Evolutionary conservation across 64 coral and sea anemone genomes (phyloP), one percentile per base, ranked within the genome.

Genomic region (Actinia equina): DNA sequence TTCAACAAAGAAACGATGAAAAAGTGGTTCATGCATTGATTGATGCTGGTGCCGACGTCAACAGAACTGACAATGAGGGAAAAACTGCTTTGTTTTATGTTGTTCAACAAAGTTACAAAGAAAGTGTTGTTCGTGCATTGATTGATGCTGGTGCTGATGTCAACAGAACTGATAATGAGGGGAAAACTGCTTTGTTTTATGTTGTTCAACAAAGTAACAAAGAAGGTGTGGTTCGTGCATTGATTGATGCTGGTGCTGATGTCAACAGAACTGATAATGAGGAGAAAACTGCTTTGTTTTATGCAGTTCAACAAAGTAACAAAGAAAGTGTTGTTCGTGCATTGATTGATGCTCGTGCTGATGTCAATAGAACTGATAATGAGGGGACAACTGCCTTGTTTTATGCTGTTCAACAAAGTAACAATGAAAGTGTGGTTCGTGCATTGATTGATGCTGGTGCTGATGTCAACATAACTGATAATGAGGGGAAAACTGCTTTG

Each of bases 181-280:
- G n/a, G n/a, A n/a, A n/a, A n/a, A n/a, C n/a, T n/a, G n/a, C n/a
- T n/a, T n/a, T n/a, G n/a, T n/a, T n/a, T n/a, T n/a, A n/a, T n/a
- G n/a, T n/a, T n/a, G n/a, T n/a, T n/a, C n/a, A n/a, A 20, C 62
- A 67, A 67, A 67, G 62, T 67, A 67, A 67, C 62, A 67, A 67
- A 18, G 22, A 67, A 22, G n/a, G 8, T 67, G 22, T 67, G 2
- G 62, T 67, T 67, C 3, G 62, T n/a, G 62, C 62, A 67, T 23
- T 67, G 62, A 67, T 67, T 67, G 62, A n/a, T n/a, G 18, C 18
- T 67, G 19, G 19, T 23, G 62, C 62, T 67, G 62, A 67, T 67
- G 62, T 67, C 62, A 67, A 67, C 3, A 67, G 6, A 67, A 67
- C 62, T 67, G 62, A 67, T 67, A 19, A 20, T n/a, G 62, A 3